These are phyloP conservation scores for Carcinoscorpius rotundicauda DNA, from an alignment of 1,140 invertebrate species.

Conservation along the genomic window DNA sequence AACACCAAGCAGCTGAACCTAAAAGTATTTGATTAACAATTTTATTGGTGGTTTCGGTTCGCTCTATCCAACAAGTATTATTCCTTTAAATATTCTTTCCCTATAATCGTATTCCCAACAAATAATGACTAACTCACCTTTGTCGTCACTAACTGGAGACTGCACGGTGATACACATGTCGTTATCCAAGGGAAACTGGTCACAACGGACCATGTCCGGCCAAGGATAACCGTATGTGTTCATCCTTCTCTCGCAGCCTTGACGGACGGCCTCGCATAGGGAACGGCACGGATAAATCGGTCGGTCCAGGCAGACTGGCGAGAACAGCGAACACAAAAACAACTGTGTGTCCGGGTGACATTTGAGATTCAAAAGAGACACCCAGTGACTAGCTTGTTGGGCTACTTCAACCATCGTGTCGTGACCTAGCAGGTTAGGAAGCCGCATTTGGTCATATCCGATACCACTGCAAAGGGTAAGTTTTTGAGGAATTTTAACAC, in stretches of 20 bases:
- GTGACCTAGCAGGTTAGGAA: conserved; percentile 57
- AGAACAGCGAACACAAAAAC: conserved; percentile 58
- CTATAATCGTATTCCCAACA: no score
- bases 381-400: conserved; percentile 49
- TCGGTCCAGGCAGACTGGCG: conserved; percentile 51
- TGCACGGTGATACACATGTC: conserved; percentile 51
- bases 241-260: conserved; percentile 49
- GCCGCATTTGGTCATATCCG: conserved; percentile 51
- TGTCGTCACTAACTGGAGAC: conserved; percentile 20
- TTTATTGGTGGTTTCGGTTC: no score
- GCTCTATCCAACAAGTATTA: no score
- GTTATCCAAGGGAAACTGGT: conserved; percentile 51
- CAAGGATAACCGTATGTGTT: conserved; percentile 50
- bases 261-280: conserved; percentile 48
- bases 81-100: no score
- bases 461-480: conserved; percentile 51
- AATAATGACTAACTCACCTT: no score
- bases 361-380: conserved; percentile 45
- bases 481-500: conserved; percentile 51
- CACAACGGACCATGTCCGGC: conserved; percentile 54
- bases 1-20: no score
- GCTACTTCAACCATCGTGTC: conserved; percentile 49
- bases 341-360: conserved; percentile 56
- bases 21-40: no score
- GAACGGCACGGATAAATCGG: conserved; percentile 50